Evolutionary conservation across 2,797 vertebrate genomes (phyloP).

Genomic region (Pempheris klunzingeri): DNA sequence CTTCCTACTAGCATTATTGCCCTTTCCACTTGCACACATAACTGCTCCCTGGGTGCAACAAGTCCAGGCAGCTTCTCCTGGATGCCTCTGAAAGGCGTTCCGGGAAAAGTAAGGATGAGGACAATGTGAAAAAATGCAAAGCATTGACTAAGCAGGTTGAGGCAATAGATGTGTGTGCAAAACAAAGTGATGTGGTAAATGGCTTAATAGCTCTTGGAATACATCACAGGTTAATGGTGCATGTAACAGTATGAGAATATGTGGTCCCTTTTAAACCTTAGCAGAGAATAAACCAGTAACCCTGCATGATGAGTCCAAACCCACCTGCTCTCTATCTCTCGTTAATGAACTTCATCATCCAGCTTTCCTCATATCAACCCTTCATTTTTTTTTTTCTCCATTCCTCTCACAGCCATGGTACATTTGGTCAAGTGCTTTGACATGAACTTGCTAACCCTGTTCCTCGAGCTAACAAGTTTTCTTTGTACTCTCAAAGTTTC

Average conservation of each 20-base stretch:
- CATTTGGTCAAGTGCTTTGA: constrained; percentile 63
- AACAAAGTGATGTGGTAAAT: not conserved
- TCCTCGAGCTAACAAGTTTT: constrained; percentile 65
- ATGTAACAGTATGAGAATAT: not conserved
- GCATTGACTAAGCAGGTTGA: not conserved
- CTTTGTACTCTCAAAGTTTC: constrained; percentile 72
- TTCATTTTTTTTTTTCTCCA: constrained; percentile 44
- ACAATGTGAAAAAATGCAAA: constrained; percentile 4
- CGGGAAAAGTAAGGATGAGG: constrained; percentile 5
- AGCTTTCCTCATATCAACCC: constrained; percentile 23
- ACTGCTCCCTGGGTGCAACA: constrained; percentile 18
- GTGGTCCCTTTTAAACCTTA: constrained; percentile 5
- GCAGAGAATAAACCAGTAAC: not conserved
- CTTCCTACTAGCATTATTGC: constrained; percentile 8
- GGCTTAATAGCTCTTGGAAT: not conserved
- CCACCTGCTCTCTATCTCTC: constrained; percentile 22
- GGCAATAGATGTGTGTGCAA: not conserved
- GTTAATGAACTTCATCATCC: constrained; percentile 35
- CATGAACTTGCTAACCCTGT: constrained; percentile 52
- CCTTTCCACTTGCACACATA: constrained; percentile 33
- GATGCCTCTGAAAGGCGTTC: constrained; percentile 1
- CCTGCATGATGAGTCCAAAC: constrained; percentile 7
- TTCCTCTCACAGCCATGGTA: constrained; percentile 44
- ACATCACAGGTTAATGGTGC: constrained; percentile 9
- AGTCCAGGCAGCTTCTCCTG: constrained; percentile 11